Evolutionary conservation across 1,140 invertebrate species (phyloP).

Genomic region (Parasteatoda tepidariorum): DNA sequence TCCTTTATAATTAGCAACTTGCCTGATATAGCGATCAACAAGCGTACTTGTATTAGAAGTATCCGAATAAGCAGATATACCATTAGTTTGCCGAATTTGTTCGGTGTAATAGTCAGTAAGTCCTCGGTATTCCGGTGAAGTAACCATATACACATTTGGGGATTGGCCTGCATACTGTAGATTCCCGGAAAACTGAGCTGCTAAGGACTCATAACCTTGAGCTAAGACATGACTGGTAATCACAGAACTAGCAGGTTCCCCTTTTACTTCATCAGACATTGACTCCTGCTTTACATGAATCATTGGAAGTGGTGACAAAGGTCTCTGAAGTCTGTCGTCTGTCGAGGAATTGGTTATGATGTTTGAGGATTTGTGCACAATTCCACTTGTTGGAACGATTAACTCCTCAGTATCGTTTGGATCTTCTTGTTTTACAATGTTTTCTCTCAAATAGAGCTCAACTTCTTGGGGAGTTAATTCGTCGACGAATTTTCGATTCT

Average conservation of each 20-base stretch:
- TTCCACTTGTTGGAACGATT: slow-evolving; percentile 6
- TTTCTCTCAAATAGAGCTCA: slow-evolving; percentile 14
- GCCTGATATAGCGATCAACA: slow-evolving; percentile 73
- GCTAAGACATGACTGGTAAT: slow-evolving; percentile 43
- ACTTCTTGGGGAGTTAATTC: slow-evolving; percentile 31
- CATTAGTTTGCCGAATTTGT: slow-evolving; percentile 15
- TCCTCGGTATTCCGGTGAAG: slow-evolving; percentile 22
- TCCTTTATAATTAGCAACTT: slow-evolving; percentile 54
- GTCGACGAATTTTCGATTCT: neutral
- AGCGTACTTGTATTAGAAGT: slow-evolving; percentile 59
- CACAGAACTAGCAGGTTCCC: slow-evolving; percentile 32
- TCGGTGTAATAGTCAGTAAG: slow-evolving; percentile 41
- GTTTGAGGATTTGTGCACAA: slow-evolving; percentile 22
- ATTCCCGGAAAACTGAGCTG: slow-evolving; percentile 29
- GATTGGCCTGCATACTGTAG: slow-evolving; percentile 5
- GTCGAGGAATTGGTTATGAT: neutral
- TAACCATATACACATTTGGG: slow-evolving; percentile 31
- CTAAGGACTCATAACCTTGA: slow-evolving; percentile 26
- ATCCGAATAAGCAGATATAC: slow-evolving; percentile 35
- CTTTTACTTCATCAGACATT: slow-evolving; percentile 17
- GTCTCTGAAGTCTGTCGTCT: too few species aligned
- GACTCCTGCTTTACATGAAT: slow-evolving; percentile 31
- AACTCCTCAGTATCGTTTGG: slow-evolving; percentile 1
- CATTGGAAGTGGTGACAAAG: slow-evolving; percentile 23
- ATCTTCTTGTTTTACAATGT: slow-evolving; percentile 21